Base-by-base conservation (phyloP, 2,797 vertebrate genomes). In the Coracias cyanogaster region DNA sequence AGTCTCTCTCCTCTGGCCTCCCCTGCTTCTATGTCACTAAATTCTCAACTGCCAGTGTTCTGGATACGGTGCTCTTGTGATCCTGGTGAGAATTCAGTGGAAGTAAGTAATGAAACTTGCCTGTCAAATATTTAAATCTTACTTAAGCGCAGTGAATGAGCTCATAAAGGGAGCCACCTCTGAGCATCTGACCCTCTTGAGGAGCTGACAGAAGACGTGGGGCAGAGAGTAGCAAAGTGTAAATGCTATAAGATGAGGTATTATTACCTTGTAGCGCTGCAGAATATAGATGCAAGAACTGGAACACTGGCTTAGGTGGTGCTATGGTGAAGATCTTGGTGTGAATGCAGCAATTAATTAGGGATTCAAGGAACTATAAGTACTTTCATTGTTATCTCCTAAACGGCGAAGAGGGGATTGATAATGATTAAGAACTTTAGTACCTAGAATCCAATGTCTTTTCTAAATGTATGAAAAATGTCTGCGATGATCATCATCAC, bases 221-320 rank as follows among this genome's bases (percentile, higher is more conserved):
- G 25, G 33, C 9, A 28, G 57, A 41, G 33, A 52, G 24, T 20
- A 54, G 31, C 39, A 17, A 54, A 6, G 26, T 62, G 16, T 54
- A 54, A 69, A 35, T 35, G 19, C 55, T 72, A 24, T 0, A 0
- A 82, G 37, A 20, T 49, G 64, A 70, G 66, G 29, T 1, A 1
- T 84, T 1, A 1, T 84, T 41, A 21, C 14, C 7, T 5, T 0
- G 0, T 3, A 49, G 15, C 35, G 8, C 28, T 57, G 33, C 39
- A 54, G 22, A 60, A 61, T 4, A 51, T 7, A 49, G 28, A 29
- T 65, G 8, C 22, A 39, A 37, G 62, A 78, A 65, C 20, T n/a
- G n/a, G 20, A 22, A 26, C 21, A 3, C 7, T 12, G 49, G 48
- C 18, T 35, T 76, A 3, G 6, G 8, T 78, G 33, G 20, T 60